Conservation (phyloP, 2,888 invertebrate species). For the Pachycephus smyrnensis region DNA sequence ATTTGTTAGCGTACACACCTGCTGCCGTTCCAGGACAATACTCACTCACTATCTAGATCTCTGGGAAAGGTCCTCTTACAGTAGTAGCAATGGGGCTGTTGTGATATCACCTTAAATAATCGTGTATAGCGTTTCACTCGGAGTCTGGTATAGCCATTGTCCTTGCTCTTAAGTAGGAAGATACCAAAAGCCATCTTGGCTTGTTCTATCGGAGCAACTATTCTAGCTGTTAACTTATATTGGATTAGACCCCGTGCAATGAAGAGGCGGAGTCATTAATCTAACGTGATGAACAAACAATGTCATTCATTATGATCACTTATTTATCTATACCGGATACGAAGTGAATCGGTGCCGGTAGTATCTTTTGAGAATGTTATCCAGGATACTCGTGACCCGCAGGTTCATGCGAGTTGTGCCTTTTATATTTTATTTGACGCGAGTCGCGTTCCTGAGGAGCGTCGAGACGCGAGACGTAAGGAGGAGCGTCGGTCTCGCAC, state of each 20-base stretch:
- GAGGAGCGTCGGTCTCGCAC: constrained; percentile 40
- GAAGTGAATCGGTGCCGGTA: background rate
- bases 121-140: constrained; percentile 48
- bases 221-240: constrained; percentile 10
- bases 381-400: background rate
- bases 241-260: constrained; percentile 16
- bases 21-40: constrained; percentile 57
- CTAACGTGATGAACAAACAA: constrained; percentile 39
- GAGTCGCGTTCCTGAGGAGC: background rate
- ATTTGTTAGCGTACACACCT: constrained; percentile 60
- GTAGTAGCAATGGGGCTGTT: constrained; percentile 8
- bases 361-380: background rate
- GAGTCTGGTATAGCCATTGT: constrained; percentile 42
- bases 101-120: constrained; percentile 44
- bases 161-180: constrained; percentile 23
- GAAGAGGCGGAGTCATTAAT: constrained; percentile 25
- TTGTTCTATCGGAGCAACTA: background rate
- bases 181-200: background rate
- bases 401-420: background rate
- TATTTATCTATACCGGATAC: background rate
- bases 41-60: constrained; percentile 55
- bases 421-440: background rate
- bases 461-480: constrained; percentile 6
- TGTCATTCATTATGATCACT: constrained; percentile 25
- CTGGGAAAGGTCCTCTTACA: constrained; percentile 50